A percentile compares a stretch with the other conserved stretches of the same genome.
These are phyloP conservation scores for Clarias macrocephalus DNA, from an alignment of 2,113 vertebrate genomes.

Conservation along the genomic window DNA sequence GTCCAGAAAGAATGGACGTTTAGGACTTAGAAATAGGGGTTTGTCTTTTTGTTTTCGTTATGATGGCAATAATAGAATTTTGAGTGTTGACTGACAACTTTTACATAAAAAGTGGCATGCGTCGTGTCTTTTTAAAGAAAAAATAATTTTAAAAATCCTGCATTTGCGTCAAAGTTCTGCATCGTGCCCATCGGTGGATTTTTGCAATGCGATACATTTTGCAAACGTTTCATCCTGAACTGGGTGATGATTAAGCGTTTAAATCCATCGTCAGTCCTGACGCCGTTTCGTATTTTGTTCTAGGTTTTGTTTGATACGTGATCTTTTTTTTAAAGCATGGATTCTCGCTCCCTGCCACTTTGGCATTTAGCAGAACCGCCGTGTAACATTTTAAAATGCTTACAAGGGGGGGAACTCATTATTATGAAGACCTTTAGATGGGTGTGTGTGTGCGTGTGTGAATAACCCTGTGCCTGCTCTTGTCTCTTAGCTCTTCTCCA, in stretches of 20 bases:
- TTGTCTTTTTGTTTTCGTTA: not conserved
- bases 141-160: not conserved
- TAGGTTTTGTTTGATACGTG: not conserved
- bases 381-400: slow-evolving; percentile 22
- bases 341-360: not conserved
- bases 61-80: not conserved
- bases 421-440: not conserved
- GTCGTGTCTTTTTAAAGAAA: not conserved
- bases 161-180: not conserved
- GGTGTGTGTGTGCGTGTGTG: slow-evolving; percentile 1
- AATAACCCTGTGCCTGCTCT: not conserved
- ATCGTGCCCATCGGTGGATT: not conserved
- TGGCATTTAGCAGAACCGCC: not conserved
- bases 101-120: not conserved
- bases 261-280: not conserved
- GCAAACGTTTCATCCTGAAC: not conserved
- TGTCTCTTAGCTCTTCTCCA: slow-evolving; percentile 81
- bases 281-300: not conserved
- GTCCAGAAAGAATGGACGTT: slow-evolving; percentile 3
- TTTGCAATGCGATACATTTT: not conserved
- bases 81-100: not conserved
- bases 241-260: not conserved
- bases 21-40: not conserved
- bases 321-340: not conserved
- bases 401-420: not conserved